Evolutionary conservation across 2,113 vertebrate genomes (phyloP), one percentile per base, ranked within the genome.

Genomic region (Siniperca chuatsi): DNA sequence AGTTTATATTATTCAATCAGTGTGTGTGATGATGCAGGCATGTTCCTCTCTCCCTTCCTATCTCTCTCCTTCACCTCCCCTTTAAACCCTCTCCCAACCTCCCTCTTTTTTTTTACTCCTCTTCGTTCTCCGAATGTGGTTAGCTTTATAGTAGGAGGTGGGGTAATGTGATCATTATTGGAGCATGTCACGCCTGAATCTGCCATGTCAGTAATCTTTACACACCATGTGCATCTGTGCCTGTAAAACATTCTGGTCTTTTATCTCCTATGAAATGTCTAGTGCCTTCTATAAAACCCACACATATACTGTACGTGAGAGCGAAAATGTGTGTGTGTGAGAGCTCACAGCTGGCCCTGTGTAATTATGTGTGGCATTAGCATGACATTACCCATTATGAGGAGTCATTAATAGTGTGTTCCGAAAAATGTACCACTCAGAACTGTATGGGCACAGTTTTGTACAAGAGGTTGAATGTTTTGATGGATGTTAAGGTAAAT

Each of bases 191-290:
- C 6, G 40, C 37, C 77, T 75, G 48, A 79, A 81, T 86, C 71
- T 75, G 80, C 81, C 76, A 55, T 81, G 79, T 83, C 90, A 75
- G 73, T 87, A 73, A 88, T 83, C 77, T 87, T 89, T 83, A 88
- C 67, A 62, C 46, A 77, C 67, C 15, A 8, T 35, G 75, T 82
- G 75, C 83, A 81, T 85, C 83, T 89, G 76, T 40, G 81, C 65
- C 62, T 61, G 67, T 91, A 91, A 89, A 90, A 82, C 71, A 87
- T 69, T 40, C 52, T n/a, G 79, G 7, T 83, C 44, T 77, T 83
- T 87, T 58, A 79, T 16, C 21, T 23, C 52, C 73, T 69, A 40
- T 82, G 78, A 87, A 90, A 84, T 46, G 29, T 74, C 64, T 64
- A 58, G 46, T 50, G 33, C 48, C 44, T 83, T 60, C 23, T 65